These are phyloP conservation scores for Phycodurus eques DNA, from an alignment of 2,113 vertebrate species.

Conservation along the genomic window DNA sequence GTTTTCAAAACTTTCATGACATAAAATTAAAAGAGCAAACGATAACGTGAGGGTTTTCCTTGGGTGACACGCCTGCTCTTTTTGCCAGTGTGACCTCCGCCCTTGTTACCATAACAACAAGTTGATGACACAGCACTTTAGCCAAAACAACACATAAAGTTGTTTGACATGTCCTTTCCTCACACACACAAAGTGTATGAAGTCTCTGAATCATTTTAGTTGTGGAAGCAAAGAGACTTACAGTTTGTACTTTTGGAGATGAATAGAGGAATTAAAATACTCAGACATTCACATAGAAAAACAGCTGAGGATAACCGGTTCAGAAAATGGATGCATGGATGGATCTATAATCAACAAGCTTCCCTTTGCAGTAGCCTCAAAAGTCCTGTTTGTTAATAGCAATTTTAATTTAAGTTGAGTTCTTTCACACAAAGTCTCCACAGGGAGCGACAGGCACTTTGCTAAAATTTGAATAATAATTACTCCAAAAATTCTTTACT, in stretches of 20 bases:
- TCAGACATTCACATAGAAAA: too few relatives aligned
- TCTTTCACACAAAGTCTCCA: too few relatives aligned
- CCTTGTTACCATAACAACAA: constrained; percentile 60
- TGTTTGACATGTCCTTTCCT: not conserved
- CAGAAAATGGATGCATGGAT: too few relatives aligned
- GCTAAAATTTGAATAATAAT: too few relatives aligned
- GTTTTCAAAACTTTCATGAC: not conserved
- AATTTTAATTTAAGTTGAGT: too few relatives aligned
- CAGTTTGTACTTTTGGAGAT: not conserved
- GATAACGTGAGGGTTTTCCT: constrained; percentile 11
- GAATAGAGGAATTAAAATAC: not conserved
- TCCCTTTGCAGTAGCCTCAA: too few relatives aligned
- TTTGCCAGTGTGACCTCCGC: constrained; percentile 35
- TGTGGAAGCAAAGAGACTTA: not conserved
- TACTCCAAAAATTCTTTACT: too few relatives aligned
- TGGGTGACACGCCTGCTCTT: constrained; percentile 7
- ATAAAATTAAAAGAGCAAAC: not conserved
- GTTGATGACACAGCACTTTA: constrained; percentile 50
- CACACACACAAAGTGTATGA: not conserved
- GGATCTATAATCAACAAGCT: too few relatives aligned
- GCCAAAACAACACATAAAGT: constrained; percentile 24
- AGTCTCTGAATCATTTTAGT: not conserved
- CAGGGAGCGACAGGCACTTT: too few relatives aligned
- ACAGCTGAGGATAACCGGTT: too few relatives aligned
- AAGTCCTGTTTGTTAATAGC: too few relatives aligned